Evolutionary conservation across 2,797 vertebrate species (phyloP).

Genomic region (Sebastes steindachneri): DNA sequence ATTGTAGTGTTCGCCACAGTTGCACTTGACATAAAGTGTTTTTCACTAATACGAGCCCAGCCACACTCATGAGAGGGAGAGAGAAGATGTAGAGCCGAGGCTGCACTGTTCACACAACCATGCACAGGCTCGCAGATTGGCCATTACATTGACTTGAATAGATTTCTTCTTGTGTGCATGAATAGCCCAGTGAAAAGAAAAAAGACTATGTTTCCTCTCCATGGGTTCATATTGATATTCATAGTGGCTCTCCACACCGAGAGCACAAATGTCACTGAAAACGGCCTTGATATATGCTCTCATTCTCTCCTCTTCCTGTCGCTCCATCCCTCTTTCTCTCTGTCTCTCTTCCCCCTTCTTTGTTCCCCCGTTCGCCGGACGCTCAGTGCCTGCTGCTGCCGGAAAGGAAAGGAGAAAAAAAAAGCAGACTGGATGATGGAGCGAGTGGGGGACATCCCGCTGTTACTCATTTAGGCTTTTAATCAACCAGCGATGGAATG

Average conservation of each 20-base stretch:
- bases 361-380: constrained; percentile 73
- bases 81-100: constrained; percentile 60
- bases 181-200: constrained; percentile 72
- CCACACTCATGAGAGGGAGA: constrained; percentile 51
- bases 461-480: constrained; percentile 75
- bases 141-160: constrained; percentile 81
- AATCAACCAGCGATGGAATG: constrained; percentile 68
- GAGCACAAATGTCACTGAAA: constrained; percentile 79
- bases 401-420: constrained; percentile 47
- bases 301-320: constrained; percentile 80
- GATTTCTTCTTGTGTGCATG: constrained; percentile 78
- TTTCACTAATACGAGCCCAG: constrained; percentile 65
- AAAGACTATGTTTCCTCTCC: constrained; percentile 71
- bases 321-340: constrained; percentile 75
- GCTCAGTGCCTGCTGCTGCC: constrained; percentile 62
- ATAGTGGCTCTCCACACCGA: constrained; percentile 76
- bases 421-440: constrained; percentile 61
- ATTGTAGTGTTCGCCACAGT: constrained; percentile 72
- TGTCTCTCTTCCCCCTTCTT: constrained; percentile 75
- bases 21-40: constrained; percentile 79
- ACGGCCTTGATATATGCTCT: constrained; percentile 78
- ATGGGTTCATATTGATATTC: constrained; percentile 83
- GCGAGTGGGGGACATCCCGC: constrained; percentile 63
- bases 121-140: constrained; percentile 68
- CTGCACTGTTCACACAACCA: constrained; percentile 67